Evolutionary conservation across 1,140 invertebrate genomes (phyloP).

Genomic region (Hermetia illucens): DNA sequence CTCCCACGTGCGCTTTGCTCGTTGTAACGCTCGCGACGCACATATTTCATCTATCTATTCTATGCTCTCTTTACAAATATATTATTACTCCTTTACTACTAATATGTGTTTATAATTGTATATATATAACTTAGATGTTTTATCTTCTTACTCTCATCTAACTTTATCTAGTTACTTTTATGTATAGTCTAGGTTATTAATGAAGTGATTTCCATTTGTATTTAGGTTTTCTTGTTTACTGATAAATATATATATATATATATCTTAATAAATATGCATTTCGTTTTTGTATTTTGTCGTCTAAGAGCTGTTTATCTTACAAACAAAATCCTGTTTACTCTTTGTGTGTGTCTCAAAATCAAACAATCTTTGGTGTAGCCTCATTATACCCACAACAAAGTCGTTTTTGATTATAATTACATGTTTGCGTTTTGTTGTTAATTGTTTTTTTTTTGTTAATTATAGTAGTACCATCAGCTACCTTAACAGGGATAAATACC

Average conservation of each 20-base stretch:
- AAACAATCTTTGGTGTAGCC: conserved; percentile 7
- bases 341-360: neutral
- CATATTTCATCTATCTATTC: too few relatives aligned
- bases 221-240: too few relatives aligned
- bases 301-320: neutral
- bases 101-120: too few relatives aligned
- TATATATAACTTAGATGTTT: too few relatives aligned
- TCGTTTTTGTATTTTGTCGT: neutral
- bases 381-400: neutral
- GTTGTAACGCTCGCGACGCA: too few relatives aligned
- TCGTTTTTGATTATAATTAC: conserved; percentile 8
- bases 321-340: neutral
- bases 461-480: conserved; percentile 21
- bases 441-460: conserved; percentile 13
- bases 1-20: too few relatives aligned
- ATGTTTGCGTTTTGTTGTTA: conserved; percentile 9
- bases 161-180: too few relatives aligned
- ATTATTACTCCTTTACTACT: too few relatives aligned
- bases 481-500: conserved; percentile 32
- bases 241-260: conserved; percentile 14
- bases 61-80: too few relatives aligned
- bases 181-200: too few relatives aligned
- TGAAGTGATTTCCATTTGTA: too few relatives aligned
- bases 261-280: neutral
- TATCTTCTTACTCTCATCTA: too few relatives aligned